A percentile compares a stretch with the other conserved stretches of the same genome.
Conservation (phyloP, 2,888 invertebrate species). For the Leucoma salicis region DNA sequence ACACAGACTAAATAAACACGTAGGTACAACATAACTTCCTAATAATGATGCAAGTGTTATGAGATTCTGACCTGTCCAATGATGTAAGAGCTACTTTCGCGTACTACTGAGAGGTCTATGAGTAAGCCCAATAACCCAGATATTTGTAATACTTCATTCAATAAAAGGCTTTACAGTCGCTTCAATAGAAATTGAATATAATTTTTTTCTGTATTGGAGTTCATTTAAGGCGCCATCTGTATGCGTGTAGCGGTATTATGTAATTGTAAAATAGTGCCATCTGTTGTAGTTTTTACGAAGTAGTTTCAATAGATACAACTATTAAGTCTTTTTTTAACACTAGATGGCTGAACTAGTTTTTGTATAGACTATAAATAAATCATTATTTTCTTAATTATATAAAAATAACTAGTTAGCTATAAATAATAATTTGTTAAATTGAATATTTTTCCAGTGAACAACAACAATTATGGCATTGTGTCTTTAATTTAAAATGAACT, state of each 20-base stretch:
- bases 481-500: background rate
- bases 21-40: constrained; percentile 49
- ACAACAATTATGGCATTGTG: background rate
- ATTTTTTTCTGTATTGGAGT: constrained; percentile 29
- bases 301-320: background rate
- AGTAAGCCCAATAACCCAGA: constrained; percentile 69
- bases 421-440: too few species aligned
- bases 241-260: constrained; percentile 4
- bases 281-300: constrained; percentile 25
- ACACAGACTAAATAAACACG: constrained; percentile 37
- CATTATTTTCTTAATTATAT: background rate
- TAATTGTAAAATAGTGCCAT: constrained; percentile 28
- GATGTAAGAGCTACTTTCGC: constrained; percentile 77
- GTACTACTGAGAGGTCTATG: constrained; percentile 55
- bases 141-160: constrained; percentile 39
- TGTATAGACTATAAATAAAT: background rate
- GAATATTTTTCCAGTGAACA: background rate
- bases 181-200: constrained; percentile 22
- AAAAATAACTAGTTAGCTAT: background rate
- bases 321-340: background rate
- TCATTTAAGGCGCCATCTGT: constrained; percentile 41
- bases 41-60: constrained; percentile 64
- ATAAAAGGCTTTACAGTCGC: constrained; percentile 40
- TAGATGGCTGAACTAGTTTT: background rate
- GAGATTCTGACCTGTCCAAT: constrained; percentile 61